Evolutionary conservation across 2,888 invertebrate genomes (phyloP), one percentile per base, ranked within the genome.

Genomic region (Pandemis cinnamomeana): DNA sequence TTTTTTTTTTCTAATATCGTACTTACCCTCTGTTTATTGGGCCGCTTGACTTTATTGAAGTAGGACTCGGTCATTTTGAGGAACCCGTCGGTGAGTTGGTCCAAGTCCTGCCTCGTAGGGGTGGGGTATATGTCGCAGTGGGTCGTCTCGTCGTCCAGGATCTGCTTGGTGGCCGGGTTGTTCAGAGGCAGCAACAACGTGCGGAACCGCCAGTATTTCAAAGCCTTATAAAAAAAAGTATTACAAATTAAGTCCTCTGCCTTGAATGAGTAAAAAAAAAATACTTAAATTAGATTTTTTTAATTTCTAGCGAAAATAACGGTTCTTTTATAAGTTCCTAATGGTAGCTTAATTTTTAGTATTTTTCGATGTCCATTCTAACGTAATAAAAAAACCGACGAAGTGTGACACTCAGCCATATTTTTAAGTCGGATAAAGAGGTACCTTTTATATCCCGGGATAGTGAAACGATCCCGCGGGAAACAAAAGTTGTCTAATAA

Each of bases 121-220:
- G 95, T 95, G n/a, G 96, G 95, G 85, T 98, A 99, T 72, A 98
- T 96, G 89, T 99, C 98, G 87, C 98, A 98, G 84, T 96, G 95
- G 0, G 95, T 93, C 0, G 95, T 90, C 20, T 95, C 96, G 55
- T 96, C 96, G 72, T 97, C 97, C 10, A 97, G 91, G 71, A 98
- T 97, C 84, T 96, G 96, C 86, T 97, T 96, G 0, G 97, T 97
- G 0, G 97, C 97, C 13, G 96, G 95, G 86, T 97, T 98, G 83
- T 96, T 96, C 69, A 97, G 94, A 0, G 99, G 99, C 70, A 99
- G 88, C 2, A 99, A 92, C 78, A 98, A 97, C 79, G 99, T 97
- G 63, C 99, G 96, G 87, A 98, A 98, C 75, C 99, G 95, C 98
- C 98, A 98, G 87, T 97, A 98, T 88, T 98, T 98, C 42, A 97